phyloP scores from a whole-genome alignment of 2,113 vertebrate species.

The Pedionomus torquatus region DNA sequence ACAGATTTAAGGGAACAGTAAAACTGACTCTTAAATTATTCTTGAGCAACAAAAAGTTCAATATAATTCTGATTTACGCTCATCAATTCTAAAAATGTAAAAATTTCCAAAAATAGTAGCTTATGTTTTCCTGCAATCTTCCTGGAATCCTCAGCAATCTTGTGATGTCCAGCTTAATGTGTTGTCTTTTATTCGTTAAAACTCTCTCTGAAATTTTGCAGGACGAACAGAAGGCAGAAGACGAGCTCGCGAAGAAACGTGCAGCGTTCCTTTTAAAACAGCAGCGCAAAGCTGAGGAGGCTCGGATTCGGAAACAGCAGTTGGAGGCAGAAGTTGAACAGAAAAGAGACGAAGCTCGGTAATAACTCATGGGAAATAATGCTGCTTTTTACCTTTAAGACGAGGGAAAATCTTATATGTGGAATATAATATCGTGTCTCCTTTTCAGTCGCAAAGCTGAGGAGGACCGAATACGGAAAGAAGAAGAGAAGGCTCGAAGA shows the following conservation, averaged over 20 bases:
- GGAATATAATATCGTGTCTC: neutral
- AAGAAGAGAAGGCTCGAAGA: constrained; percentile 92
- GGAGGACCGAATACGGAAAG: constrained; percentile 92
- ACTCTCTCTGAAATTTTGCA: constrained; percentile 11
- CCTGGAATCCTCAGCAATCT: neutral
- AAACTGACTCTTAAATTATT: neutral
- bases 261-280: constrained; percentile 93
- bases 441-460: constrained; percentile 89
- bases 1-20: neutral
- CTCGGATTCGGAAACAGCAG: constrained; percentile 86
- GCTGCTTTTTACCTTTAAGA: too few relatives aligned
- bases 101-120: neutral
- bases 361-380: neutral
- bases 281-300: constrained; percentile 94
- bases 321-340: constrained; percentile 89
- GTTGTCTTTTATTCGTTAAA: fast-evolving
- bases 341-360: constrained; percentile 93
- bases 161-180: neutral
- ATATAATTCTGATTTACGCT: neutral
- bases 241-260: constrained; percentile 91
- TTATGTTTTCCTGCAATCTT: neutral
- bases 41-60: neutral
- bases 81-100: neutral
- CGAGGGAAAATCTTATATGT: fast-evolving
- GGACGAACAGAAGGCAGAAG: constrained; percentile 95